Evolutionary conservation across 2,888 invertebrate species (phyloP).

Genomic region (Hololepta plana): DNA sequence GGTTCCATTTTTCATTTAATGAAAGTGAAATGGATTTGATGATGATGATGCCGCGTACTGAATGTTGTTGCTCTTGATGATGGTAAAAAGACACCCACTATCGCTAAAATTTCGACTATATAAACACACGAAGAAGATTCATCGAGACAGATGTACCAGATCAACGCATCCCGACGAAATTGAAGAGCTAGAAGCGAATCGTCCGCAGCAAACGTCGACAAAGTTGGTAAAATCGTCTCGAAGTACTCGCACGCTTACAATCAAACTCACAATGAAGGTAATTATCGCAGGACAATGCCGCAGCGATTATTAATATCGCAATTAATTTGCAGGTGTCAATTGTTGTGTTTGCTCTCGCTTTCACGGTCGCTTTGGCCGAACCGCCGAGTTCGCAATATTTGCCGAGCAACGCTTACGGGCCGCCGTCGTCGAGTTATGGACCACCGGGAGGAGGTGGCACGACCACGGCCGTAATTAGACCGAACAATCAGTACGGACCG

Average conservation of each 20-base stretch:
- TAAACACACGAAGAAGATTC: conserved; percentile 10
- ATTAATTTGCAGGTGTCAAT: conserved; percentile 15
- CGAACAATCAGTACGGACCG: conserved; percentile 14
- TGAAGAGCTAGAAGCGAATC: too few species aligned
- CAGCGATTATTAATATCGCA: too few species aligned
- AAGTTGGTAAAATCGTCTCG: not conserved
- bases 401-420: conserved; percentile 17
- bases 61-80: conserved; percentile 3
- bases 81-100: conserved; percentile 10
- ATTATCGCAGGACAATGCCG: too few species aligned
- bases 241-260: not conserved
- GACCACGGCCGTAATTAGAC: conserved; percentile 16
- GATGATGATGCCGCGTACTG: too few species aligned
- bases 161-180: conserved; percentile 9
- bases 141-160: conserved; percentile 11
- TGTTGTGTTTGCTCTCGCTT: conserved; percentile 13
- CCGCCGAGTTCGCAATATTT: conserved; percentile 23
- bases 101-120: conserved; percentile 10
- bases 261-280: not conserved
- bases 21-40: conserved; percentile 11
- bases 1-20: too few species aligned
- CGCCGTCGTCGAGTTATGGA: too few species aligned
- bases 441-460: conserved; percentile 1
- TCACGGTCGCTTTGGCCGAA: conserved; percentile 20
- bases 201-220: conserved; percentile 2